phyloP scores from a whole-genome alignment of 1,140 invertebrate genomes.

The Phthorimaea operculella region DNA sequence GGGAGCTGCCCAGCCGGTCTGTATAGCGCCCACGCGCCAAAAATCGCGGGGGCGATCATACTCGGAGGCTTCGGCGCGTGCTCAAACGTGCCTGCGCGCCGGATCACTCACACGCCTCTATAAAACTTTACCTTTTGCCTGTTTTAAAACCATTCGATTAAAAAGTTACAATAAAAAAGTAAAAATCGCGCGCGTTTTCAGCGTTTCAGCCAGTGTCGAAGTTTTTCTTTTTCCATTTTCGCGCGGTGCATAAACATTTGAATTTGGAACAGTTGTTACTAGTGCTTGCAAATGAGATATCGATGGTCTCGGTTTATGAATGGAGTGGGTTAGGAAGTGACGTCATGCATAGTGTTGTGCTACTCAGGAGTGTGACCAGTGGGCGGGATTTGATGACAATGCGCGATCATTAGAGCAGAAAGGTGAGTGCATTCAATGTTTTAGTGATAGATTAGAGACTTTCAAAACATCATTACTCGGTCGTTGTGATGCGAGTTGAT shows the following conservation, averaged over 20 bases:
- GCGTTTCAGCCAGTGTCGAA: slow-evolving; percentile 16
- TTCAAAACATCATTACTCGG: not conserved
- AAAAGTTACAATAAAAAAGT: slow-evolving; percentile 34
- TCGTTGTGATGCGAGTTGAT: too few species aligned
- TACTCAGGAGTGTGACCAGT: slow-evolving; percentile 28
- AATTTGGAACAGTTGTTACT: slow-evolving; percentile 16
- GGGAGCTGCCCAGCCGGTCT: slow-evolving; percentile 31
- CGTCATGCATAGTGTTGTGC: slow-evolving; percentile 63
- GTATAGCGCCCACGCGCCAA: slow-evolving; percentile 49
- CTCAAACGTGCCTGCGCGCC: slow-evolving; percentile 54
- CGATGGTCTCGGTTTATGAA: slow-evolving; percentile 56
- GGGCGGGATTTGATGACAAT: slow-evolving; percentile 56
- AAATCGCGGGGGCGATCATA: slow-evolving; percentile 52
- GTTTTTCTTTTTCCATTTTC: not conserved
- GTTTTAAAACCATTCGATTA: slow-evolving; percentile 3
- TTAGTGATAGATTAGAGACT: not conserved
- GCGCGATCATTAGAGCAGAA: slow-evolving; percentile 58
- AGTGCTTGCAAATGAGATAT: slow-evolving; percentile 39
- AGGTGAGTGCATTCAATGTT: slow-evolving; percentile 50
- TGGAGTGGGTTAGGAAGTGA: slow-evolving; percentile 59
- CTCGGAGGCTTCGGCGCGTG: slow-evolving; percentile 46
- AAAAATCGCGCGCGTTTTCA: slow-evolving; percentile 8
- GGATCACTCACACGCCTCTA: slow-evolving; percentile 48
- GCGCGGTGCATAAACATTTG: slow-evolving; percentile 14
- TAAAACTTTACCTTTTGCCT: slow-evolving; percentile 4